These are phyloP conservation scores for Bagarius yarrelli DNA, from an alignment of 2,113 vertebrate species.

Conservation along the genomic window DNA sequence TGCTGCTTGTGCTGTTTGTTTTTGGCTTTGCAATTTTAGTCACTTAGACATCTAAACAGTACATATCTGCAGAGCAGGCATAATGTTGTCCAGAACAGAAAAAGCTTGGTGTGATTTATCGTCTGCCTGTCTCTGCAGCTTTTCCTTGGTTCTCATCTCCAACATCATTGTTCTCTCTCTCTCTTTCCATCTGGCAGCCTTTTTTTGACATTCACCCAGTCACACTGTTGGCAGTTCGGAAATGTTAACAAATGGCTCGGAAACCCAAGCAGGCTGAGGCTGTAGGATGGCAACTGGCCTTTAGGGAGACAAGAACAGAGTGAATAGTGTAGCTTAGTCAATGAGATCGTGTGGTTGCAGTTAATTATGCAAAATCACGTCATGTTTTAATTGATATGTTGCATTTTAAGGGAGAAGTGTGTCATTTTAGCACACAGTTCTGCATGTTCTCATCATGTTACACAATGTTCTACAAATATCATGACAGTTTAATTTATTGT, in stretches of 20 bases:
- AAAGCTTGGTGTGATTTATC: slow-evolving; percentile 13
- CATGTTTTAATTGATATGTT: not conserved
- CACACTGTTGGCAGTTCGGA: slow-evolving; percentile 32
- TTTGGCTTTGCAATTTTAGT: slow-evolving; percentile 25
- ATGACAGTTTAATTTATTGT: too few species aligned
- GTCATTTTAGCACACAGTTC: not conserved
- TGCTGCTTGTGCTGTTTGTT: slow-evolving; percentile 33
- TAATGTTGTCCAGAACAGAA: slow-evolving; percentile 17
- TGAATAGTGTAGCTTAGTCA: slow-evolving; percentile 13
- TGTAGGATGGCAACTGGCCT: slow-evolving; percentile 23
- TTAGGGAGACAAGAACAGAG: slow-evolving; percentile 16
- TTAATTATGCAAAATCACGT: not conserved
- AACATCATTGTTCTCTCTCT: slow-evolving; percentile 24
- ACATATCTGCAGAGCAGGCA: slow-evolving; percentile 13
- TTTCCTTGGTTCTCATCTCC: slow-evolving; percentile 24
- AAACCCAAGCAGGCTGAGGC: slow-evolving; percentile 19
- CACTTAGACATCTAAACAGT: slow-evolving; percentile 19
- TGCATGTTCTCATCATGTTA: not conserved
- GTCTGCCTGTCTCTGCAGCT: slow-evolving; percentile 7
- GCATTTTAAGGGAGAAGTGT: not conserved
- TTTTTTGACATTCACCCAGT: slow-evolving; percentile 35
- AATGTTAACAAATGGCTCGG: slow-evolving; percentile 40
- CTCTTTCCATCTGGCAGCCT: slow-evolving; percentile 32
- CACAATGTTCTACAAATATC: too few species aligned
- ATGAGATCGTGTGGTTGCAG: slow-evolving; percentile 8